A percentile compares a stretch with the other conserved stretches of the same genome.
phyloP scores from a whole-genome alignment of 2,888 invertebrate genomes.

The Lochmaea crataegi region DNA sequence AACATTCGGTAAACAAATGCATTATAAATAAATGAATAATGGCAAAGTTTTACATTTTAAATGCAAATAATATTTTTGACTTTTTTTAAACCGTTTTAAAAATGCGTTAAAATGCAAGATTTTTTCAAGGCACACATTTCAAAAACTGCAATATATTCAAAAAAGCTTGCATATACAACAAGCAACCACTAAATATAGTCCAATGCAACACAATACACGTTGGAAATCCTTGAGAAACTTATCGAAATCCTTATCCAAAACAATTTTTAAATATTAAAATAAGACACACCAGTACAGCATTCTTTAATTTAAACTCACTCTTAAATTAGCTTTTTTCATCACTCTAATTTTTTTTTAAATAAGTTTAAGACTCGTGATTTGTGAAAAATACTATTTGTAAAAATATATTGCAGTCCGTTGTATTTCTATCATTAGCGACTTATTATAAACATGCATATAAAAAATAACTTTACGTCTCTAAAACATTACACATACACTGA shows the following conservation, averaged over 20 bases:
- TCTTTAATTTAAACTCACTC: too few relatives aligned
- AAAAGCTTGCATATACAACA: not conserved
- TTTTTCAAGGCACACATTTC: not conserved
- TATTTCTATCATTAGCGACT: not conserved
- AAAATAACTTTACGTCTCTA: not conserved
- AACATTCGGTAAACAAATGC: not conserved
- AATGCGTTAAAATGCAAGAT: slow-evolving; percentile 1
- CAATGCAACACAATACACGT: not conserved
- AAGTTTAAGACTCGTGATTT: too few relatives aligned
- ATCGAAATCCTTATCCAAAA: not conserved
- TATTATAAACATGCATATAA: not conserved
- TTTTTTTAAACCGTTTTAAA: not conserved
- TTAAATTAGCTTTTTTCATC: too few relatives aligned
- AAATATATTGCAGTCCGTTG: too few relatives aligned
- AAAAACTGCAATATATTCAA: not conserved
- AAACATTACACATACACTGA: not conserved
- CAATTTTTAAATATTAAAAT: not conserved
- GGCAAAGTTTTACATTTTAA: not conserved
- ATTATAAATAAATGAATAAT: not conserved
- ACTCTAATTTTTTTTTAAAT: too few relatives aligned
- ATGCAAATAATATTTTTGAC: not conserved
- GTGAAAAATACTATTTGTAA: too few relatives aligned
- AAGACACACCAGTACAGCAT: too few relatives aligned
- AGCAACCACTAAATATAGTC: not conserved
- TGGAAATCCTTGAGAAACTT: not conserved